A percentile compares a stretch with the other conserved stretches of the same genome.
Evolutionary conservation across 1,140 invertebrate genomes (phyloP).

Genomic region (Bactericera cockerelli): DNA sequence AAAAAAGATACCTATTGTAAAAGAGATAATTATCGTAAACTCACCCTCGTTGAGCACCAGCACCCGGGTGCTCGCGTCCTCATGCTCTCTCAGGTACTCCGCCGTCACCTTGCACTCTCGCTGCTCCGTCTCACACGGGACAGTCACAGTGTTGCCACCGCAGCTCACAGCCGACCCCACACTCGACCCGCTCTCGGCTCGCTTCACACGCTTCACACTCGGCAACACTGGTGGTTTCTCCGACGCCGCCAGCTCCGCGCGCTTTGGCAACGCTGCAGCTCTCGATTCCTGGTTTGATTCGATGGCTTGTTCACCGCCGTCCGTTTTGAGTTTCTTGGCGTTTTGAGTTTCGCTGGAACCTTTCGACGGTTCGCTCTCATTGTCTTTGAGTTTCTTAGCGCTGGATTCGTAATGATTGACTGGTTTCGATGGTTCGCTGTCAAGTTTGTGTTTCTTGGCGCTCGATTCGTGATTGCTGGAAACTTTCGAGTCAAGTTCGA

Average conservation of each 20-base stretch:
- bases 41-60: constrained; percentile 34
- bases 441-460: too few relatives aligned
- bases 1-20: too few relatives aligned
- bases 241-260: too few relatives aligned
- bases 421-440: neutral
- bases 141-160: neutral
- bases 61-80: neutral
- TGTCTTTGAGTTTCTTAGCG: too few relatives aligned
- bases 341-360: too few relatives aligned
- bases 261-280: too few relatives aligned
- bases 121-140: neutral
- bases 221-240: neutral
- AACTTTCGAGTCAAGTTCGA: too few relatives aligned
- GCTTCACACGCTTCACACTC: neutral
- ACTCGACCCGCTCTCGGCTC: neutral
- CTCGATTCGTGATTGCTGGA: too few relatives aligned
- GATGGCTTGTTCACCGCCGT: neutral
- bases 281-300: too few relatives aligned
- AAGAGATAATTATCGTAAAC: too few relatives aligned
- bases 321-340: neutral
- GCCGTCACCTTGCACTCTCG: neutral
- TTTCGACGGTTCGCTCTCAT: too few relatives aligned
- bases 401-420: neutral
- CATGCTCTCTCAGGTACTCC: neutral
- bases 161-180: neutral